Evolutionary conservation across 2,797 vertebrate species (phyloP).

Genomic region (Smutsia gigantea): DNA sequence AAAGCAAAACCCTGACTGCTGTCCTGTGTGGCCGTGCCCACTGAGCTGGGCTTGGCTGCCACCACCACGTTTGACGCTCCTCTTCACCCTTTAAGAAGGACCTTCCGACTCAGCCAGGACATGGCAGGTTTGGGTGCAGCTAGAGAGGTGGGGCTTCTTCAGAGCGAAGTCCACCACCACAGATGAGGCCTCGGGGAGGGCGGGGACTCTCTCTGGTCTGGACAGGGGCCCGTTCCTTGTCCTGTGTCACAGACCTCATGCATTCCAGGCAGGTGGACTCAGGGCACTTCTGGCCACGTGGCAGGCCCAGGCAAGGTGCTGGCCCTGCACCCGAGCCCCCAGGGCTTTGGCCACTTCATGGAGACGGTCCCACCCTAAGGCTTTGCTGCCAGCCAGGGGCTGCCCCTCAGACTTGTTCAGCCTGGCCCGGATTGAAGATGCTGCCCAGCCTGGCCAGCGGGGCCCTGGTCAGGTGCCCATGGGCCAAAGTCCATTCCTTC

Average conservation of each 20-base stretch:
- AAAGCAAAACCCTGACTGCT: background rate
- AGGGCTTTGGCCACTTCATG: background rate
- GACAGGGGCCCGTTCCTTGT: background rate
- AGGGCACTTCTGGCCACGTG: rapidly evolving
- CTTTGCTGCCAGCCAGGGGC: no score
- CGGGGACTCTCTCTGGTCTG: no score
- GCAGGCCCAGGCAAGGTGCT: background rate
- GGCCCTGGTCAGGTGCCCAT: background rate
- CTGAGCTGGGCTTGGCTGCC: background rate
- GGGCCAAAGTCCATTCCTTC: background rate
- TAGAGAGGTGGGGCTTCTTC: background rate
- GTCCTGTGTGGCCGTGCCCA: background rate
- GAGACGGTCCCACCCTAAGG: background rate
- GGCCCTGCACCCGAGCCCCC: rapidly evolving
- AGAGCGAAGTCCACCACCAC: rapidly evolving
- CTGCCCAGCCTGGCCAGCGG: rapidly evolving
- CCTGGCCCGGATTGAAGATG: background rate
- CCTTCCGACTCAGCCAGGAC: background rate
- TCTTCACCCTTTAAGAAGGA: background rate
- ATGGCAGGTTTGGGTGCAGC: background rate
- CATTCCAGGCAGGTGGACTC: background rate
- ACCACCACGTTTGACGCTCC: background rate
- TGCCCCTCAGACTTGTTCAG: background rate
- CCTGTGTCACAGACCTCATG: background rate
- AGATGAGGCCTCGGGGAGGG: rapidly evolving